These are phyloP conservation scores for Cryptotermes secundus DNA, from an alignment of 1,140 invertebrate genomes.

Conservation along the genomic window DNA sequence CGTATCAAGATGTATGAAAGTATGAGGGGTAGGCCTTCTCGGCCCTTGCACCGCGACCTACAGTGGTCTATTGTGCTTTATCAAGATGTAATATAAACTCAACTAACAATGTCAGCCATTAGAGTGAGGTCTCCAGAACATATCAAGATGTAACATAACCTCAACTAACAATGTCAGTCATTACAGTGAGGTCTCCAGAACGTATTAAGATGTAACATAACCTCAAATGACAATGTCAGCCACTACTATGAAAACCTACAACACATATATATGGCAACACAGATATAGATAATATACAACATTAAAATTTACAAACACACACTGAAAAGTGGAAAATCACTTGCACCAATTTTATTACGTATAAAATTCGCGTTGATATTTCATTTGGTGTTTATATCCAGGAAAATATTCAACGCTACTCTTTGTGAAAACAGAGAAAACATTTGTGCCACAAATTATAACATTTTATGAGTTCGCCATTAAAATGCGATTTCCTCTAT, in stretches of 20 bases:
- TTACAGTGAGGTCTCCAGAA: no score
- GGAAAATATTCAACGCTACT: slow-evolving; percentile 5
- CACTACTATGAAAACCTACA: not conserved
- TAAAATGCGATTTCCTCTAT: not conserved
- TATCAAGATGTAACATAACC: not conserved
- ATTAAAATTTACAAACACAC: slow-evolving; percentile 6
- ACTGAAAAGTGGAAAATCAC: not conserved
- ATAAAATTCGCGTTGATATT: slow-evolving; percentile 14
- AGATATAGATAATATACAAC: not conserved
- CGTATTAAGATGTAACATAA: not conserved
- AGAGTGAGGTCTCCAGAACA: not conserved
- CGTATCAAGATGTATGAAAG: no score
- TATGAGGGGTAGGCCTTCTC: no score
- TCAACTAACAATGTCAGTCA: not conserved
- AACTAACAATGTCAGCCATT: no score
- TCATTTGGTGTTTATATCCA: not conserved
- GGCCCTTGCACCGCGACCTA: no score
- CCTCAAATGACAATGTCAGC: not conserved
- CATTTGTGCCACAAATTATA: not conserved
- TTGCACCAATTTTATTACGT: not conserved
- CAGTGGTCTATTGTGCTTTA: no score
- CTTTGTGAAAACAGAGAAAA: not conserved
- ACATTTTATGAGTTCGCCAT: not conserved
- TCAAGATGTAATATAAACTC: no score
- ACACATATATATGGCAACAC: not conserved